Evolutionary conservation across 1,140 invertebrate species (phyloP).

Genomic region (Brachionus koreanus): DNA sequence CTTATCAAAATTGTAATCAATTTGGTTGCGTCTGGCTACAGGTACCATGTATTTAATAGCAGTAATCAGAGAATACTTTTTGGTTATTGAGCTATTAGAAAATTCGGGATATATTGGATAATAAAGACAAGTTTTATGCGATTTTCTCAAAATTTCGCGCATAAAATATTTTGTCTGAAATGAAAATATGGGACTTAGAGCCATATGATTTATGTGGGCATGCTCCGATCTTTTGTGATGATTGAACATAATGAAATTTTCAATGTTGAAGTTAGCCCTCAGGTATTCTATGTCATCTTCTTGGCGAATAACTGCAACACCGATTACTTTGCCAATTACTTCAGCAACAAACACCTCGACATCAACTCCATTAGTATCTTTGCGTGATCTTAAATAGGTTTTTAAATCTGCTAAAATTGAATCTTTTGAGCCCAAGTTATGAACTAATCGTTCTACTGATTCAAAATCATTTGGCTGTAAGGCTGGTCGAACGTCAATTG

Average conservation of each 20-base stretch:
- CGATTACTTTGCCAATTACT: constrained; percentile 57
- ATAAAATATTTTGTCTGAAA: constrained; percentile 57
- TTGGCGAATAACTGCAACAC: constrained; percentile 55
- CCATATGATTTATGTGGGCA: constrained; percentile 60
- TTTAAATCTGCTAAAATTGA: constrained; percentile 49
- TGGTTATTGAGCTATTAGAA: constrained; percentile 37
- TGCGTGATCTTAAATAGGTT: constrained; percentile 29
- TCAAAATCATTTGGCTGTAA: constrained; percentile 46
- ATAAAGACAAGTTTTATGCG: constrained; percentile 57
- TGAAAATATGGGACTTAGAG: constrained; percentile 63
- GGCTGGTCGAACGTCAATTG: constrained; percentile 46
- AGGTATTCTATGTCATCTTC: constrained; percentile 60
- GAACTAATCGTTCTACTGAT: constrained; percentile 48
- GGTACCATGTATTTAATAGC: constrained; percentile 56
- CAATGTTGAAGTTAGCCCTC: constrained; percentile 61
- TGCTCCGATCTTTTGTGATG: constrained; percentile 59
- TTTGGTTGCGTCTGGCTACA: constrained; percentile 54
- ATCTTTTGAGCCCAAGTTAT: constrained; percentile 46
- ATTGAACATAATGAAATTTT: constrained; percentile 60
- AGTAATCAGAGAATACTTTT: constrained; percentile 53
- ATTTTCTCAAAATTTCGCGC: constrained; percentile 54
- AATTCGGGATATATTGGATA: constrained; percentile 56
- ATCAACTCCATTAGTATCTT: constrained; percentile 51
- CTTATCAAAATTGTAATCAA: constrained; percentile 52
- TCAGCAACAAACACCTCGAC: constrained; percentile 58